phyloP scores from a whole-genome alignment of 1,140 invertebrate genomes.

The Tetramorium parvispinum region DNA sequence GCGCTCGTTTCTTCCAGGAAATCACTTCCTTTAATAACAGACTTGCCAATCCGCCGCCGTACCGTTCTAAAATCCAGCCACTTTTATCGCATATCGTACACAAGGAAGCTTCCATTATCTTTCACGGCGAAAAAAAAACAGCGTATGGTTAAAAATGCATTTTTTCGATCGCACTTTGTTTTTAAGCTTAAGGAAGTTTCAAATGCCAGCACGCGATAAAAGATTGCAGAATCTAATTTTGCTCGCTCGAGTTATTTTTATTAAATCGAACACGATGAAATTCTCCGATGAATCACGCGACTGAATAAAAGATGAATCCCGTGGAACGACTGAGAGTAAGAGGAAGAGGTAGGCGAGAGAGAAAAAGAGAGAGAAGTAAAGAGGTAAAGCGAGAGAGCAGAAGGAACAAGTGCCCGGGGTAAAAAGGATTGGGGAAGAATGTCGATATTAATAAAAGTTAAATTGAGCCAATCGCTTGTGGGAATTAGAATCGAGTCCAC shows the following conservation, averaged over 20 bases:
- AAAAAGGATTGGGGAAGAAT: conserved; percentile 81
- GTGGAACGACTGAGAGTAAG: conserved; percentile 46
- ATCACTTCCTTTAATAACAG: conserved; percentile 47
- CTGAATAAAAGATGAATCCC: conserved; percentile 85
- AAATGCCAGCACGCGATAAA: conserved; percentile 38
- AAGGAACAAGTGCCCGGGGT: conserved; percentile 71
- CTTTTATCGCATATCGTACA: conserved; percentile 10
- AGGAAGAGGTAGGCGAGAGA: conserved; percentile 16
- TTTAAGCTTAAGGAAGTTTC: conserved; percentile 1
- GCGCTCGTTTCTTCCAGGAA: conserved; percentile 9
- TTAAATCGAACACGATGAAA: conserved; percentile 79
- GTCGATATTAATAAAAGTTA: conserved; percentile 85
- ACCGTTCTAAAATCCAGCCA: not conserved
- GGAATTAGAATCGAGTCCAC: conserved; percentile 77
- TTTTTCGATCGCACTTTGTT: not conserved
- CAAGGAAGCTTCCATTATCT: not conserved
- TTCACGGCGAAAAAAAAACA: not conserved
- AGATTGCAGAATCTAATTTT: conserved; percentile 58
- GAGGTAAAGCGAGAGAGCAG: conserved; percentile 20
- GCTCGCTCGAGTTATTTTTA: conserved; percentile 81
- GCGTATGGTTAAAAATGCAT: not conserved
- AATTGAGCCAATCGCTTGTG: conserved; percentile 82
- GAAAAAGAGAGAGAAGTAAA: not conserved
- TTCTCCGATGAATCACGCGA: conserved; percentile 79
- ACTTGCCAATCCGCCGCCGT: not conserved